Evolutionary conservation across 2,888 invertebrate genomes (phyloP).

Genomic region (Cephus pygmeus): DNA sequence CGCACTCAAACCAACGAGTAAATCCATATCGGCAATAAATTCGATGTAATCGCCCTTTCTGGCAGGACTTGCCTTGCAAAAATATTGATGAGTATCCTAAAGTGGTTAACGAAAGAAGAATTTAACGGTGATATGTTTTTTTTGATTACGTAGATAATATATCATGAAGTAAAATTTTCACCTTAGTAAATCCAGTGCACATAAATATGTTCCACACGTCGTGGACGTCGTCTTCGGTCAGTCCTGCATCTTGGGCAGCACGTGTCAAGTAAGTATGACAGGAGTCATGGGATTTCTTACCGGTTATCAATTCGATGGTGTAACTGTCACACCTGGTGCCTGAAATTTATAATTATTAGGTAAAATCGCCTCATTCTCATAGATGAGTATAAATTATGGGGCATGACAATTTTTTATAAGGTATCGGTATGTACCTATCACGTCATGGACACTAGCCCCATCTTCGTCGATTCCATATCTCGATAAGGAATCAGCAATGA

Average conservation of each 20-base stretch:
- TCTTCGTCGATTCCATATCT: slow-evolving; percentile 67
- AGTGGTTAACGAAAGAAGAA: background rate
- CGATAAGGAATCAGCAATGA: slow-evolving; percentile 65
- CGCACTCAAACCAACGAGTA: slow-evolving; percentile 65
- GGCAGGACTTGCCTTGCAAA: slow-evolving; percentile 68
- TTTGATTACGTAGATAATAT: background rate
- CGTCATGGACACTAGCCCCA: slow-evolving; percentile 67
- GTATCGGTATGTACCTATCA: slow-evolving; percentile 52
- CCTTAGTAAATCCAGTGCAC: slow-evolving; percentile 67
- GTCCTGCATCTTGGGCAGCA: slow-evolving; percentile 61
- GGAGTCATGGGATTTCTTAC: slow-evolving; percentile 60
- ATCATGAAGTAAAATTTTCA: slow-evolving; percentile 17
- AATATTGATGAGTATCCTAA: slow-evolving; percentile 67
- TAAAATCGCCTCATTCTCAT: background rate
- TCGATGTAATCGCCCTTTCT: slow-evolving; percentile 67
- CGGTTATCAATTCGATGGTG: slow-evolving; percentile 67
- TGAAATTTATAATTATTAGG: background rate
- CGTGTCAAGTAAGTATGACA: slow-evolving; percentile 66
- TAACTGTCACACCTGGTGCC: slow-evolving; percentile 66
- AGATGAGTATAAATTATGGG: background rate
- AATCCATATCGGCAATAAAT: slow-evolving; percentile 68
- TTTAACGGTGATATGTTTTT: background rate
- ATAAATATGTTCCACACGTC: slow-evolving; percentile 70
- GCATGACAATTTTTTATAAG: background rate
- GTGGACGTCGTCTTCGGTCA: slow-evolving; percentile 67